These are phyloP conservation scores for Chloroclysta siterata DNA, from an alignment of 2,888 invertebrate genomes.

Conservation along the genomic window DNA sequence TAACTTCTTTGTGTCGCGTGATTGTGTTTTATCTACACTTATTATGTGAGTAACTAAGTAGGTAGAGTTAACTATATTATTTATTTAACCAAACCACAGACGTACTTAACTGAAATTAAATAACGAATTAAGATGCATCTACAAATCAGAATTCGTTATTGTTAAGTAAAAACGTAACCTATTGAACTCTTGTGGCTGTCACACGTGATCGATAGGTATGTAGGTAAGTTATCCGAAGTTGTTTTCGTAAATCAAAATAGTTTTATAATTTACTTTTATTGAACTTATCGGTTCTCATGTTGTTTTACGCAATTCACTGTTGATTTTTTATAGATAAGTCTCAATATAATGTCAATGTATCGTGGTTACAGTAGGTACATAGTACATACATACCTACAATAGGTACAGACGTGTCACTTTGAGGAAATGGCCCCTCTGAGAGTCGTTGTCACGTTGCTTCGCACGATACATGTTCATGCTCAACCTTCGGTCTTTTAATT, in stretches of 20 bases:
- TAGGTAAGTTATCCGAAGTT: background rate
- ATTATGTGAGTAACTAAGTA: background rate
- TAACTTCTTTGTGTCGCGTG: background rate
- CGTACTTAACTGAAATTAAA: background rate
- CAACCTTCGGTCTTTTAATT: conserved; percentile 34
- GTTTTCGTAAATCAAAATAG: background rate
- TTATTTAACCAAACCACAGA: background rate
- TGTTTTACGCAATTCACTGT: conserved; percentile 32
- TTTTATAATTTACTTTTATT: background rate
- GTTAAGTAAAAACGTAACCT: background rate
- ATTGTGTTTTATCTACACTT: background rate
- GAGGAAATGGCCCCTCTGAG: conserved; percentile 44
- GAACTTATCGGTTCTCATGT: conserved; percentile 29
- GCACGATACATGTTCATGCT: conserved; percentile 22
- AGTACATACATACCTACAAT: no score
- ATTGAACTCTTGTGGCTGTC: background rate
- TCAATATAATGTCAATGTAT: conserved; percentile 39
- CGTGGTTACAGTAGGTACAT: conserved; percentile 17
- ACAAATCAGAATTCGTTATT: no score
- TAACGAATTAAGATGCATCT: background rate
- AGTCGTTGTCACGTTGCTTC: conserved; percentile 36
- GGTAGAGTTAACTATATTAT: background rate
- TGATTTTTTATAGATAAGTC: conserved; percentile 37
- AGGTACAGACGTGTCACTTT: conserved; percentile 41
- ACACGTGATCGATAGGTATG: background rate